A percentile compares a stretch with the other conserved stretches of the same genome.
These are phyloP conservation scores for Capromys pilorides DNA, from an alignment of 2,797 vertebrate species.

Conservation along the genomic window DNA sequence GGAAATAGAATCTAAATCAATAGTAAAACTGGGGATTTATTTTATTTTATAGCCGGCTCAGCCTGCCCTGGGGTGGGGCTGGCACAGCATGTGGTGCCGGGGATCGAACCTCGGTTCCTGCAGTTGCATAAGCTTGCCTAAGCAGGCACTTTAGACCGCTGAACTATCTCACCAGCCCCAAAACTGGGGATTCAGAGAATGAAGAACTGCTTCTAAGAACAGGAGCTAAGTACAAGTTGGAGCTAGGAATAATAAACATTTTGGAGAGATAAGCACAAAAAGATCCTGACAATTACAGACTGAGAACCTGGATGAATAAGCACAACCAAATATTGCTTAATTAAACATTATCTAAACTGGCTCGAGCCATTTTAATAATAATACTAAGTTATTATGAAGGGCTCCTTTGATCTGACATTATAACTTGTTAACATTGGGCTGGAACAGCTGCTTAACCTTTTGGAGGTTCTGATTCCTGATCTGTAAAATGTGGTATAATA, in stretches of 20 bases:
- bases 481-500: conserved; percentile 52
- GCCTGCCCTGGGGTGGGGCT: too few relatives aligned
- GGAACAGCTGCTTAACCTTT: conserved; percentile 47
- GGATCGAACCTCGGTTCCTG: too few relatives aligned
- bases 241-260: conserved; percentile 53
- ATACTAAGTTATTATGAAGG: neutral
- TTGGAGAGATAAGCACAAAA: conserved; percentile 14
- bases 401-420: conserved; percentile 8
- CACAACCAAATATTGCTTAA: conserved; percentile 16
- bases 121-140: too few relatives aligned
- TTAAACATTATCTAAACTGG: conserved; percentile 6
- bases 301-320: conserved; percentile 45
- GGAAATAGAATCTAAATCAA: neutral
- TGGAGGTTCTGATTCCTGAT: conserved; percentile 46
- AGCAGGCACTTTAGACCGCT: too few relatives aligned
- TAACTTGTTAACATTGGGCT: conserved; percentile 43
- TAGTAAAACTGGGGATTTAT: conserved; percentile 29
- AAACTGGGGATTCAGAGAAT: too few relatives aligned
- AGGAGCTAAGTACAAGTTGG: neutral
- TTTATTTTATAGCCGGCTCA: too few relatives aligned
- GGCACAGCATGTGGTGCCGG: too few relatives aligned
- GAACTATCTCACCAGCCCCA: too few relatives aligned
- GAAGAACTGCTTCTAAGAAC: conserved; percentile 34
- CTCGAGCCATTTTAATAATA: neutral
- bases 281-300: neutral